phyloP scores from a whole-genome alignment of 2,888 invertebrate genomes.

The Andrena fulva region DNA sequence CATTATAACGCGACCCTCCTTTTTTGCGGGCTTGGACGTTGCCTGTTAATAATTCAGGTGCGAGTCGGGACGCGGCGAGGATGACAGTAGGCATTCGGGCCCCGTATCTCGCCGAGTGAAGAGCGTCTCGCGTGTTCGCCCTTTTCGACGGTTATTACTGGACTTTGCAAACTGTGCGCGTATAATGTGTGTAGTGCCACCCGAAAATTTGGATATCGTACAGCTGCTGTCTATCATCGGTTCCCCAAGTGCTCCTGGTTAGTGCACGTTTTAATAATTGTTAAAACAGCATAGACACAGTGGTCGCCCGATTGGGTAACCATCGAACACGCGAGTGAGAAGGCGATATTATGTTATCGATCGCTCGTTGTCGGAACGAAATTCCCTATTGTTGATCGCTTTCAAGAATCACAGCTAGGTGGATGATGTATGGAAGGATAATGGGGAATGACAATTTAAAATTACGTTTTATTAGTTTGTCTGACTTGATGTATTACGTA shows the following conservation, averaged over 20 bases:
- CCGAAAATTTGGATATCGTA: background rate
- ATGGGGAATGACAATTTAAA: too few relatives aligned
- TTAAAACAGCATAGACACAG: too few relatives aligned
- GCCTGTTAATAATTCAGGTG: background rate
- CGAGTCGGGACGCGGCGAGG: background rate
- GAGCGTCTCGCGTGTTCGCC: background rate
- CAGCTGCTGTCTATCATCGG: constrained; percentile 3
- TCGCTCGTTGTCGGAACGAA: too few relatives aligned
- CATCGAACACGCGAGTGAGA: too few relatives aligned
- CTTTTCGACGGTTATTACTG: constrained; percentile 13
- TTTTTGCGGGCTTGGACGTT: background rate
- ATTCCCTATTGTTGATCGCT: too few relatives aligned
- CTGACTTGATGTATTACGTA: too few relatives aligned
- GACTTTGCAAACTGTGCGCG: constrained; percentile 1
- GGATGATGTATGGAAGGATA: too few relatives aligned
- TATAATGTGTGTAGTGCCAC: constrained; percentile 43
- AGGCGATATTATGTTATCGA: too few relatives aligned
- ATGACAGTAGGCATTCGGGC: constrained; percentile 23
- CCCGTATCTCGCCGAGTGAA: background rate
- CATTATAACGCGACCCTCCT: background rate
- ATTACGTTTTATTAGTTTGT: too few relatives aligned
- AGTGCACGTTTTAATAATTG: background rate
- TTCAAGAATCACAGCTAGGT: too few relatives aligned
- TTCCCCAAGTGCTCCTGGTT: background rate
- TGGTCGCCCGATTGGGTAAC: too few relatives aligned